Evolutionary conservation across 2,888 invertebrate genomes (phyloP), one percentile per base, ranked within the genome.

Genomic region (Nomada ruficornis): DNA sequence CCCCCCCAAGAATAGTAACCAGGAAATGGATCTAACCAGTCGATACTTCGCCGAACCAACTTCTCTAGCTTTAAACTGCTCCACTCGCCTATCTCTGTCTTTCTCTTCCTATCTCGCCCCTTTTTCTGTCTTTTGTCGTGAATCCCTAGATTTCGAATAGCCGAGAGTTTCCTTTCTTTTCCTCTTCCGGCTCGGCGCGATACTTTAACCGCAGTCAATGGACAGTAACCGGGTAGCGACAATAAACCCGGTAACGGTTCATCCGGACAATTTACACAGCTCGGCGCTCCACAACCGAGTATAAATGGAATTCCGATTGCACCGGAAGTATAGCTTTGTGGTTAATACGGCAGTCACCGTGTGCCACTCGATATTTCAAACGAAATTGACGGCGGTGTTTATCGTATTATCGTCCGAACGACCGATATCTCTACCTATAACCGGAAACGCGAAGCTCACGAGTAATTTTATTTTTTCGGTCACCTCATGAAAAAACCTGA

Each of bases 241-340:
- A 77, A 82, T 77, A 60, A 36, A 55, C 59, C 44, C 44, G 50
- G 20, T 82, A 85, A 83, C 86, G 80, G 77, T 86, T 62, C 62
- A 47, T 65, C 57, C 67, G 54, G 47, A 65, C 68, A 60, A 84
- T 85, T 82, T 85, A 82, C 81, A 87, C 75, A 77, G 69, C 72
- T 68, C 76, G 84, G 88, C 75, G 86, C 77, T 80, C 82, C 54
- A 29, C 29, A 26, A 68, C 60, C 50, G 23, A 67, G 65, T 67
- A 71, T 65, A 74, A 77, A 79, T 77, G 80, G 72, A 85, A 82
- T 82, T 78, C 47, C 54, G 72, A 86, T 88, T 62, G 77, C 54
- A 75, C 84, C 82, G 87, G 87, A 87, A 87, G 79, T 71, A 36
- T 36, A 69, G 71, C 67, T 67, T 77, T 47, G 84, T 63, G 36